A percentile compares a stretch with the other conserved stretches of the same genome.
Conservation (phyloP, 2,888 invertebrate genomes). For the Eretmocerus hayati region DNA sequence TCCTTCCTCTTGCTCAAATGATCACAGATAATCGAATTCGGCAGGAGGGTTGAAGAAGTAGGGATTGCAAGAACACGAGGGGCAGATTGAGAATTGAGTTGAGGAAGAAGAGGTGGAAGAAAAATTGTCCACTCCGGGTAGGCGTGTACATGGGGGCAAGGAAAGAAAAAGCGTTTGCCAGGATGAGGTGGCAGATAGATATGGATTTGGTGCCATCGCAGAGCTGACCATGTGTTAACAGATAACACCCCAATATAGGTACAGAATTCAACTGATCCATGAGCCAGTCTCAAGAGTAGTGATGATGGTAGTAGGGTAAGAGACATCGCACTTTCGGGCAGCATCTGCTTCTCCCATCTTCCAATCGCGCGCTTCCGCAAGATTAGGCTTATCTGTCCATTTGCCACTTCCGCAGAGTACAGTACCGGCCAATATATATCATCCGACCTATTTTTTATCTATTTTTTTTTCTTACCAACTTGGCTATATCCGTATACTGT, state of each 20-base stretch:
- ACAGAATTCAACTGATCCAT: conserved; percentile 8
- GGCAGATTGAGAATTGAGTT: too few relatives aligned
- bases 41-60: too few relatives aligned
- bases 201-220: conserved; percentile 20
- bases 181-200: conserved; percentile 7
- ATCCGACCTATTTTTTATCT: too few relatives aligned
- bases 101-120: too few relatives aligned
- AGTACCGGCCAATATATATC: too few relatives aligned
- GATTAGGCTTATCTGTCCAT: conserved; percentile 20
- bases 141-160: too few relatives aligned
- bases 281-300: conserved; percentile 5
- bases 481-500: too few relatives aligned
- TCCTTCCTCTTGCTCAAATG: too few relatives aligned
- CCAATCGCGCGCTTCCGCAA: conserved; percentile 15
- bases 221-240: conserved; percentile 37
- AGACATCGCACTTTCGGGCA: background rate
- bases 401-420: background rate
- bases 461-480: too few relatives aligned
- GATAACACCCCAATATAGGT: conserved; percentile 28
- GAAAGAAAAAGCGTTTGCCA: background rate
- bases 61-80: too few relatives aligned
- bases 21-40: too few relatives aligned
- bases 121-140: too few relatives aligned
- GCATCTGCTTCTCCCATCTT: conserved; percentile 4
- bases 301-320: background rate